Evolutionary conservation across 2,888 invertebrate species (phyloP).

Genomic region (Subacronicta megacephala): DNA sequence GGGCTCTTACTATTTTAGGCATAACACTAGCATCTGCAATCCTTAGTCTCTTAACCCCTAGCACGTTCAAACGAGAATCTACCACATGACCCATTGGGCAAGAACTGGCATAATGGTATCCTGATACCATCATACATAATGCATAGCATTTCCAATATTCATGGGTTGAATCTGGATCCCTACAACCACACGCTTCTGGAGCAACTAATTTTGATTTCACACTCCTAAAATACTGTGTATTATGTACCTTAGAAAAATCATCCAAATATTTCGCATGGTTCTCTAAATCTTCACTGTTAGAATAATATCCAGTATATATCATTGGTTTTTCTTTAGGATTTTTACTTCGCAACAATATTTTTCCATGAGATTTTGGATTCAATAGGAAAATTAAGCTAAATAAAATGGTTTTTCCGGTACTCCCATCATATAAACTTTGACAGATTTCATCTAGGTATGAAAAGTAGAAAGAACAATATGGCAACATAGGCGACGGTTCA

Average conservation of each 20-base stretch:
- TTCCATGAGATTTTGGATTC: conserved; percentile 85
- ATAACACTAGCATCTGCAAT: conserved; percentile 94
- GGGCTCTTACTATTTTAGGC: conserved; percentile 91
- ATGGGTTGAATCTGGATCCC: conserved; percentile 8
- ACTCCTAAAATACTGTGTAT: conserved; percentile 75
- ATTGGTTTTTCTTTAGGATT: conserved; percentile 88
- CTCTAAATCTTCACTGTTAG: conserved; percentile 84
- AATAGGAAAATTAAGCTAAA: conserved; percentile 52
- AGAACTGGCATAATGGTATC: conserved; percentile 92
- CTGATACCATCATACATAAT: conserved; percentile 90
- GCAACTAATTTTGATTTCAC: conserved; percentile 64
- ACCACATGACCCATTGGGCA: conserved; percentile 94
- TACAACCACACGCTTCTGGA: conserved; percentile 48
- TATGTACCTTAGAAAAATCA: conserved; percentile 65
- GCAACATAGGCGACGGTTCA: conserved; percentile 30
- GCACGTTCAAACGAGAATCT: conserved; percentile 90
- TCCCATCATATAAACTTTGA: conserved; percentile 43
- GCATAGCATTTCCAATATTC: conserved; percentile 91
- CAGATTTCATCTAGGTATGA: conserved; percentile 55
- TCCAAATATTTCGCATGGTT: conserved; percentile 74
- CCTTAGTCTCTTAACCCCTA: conserved; percentile 90
- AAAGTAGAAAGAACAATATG: conserved; percentile 51
- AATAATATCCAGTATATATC: conserved; percentile 90
- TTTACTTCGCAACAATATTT: conserved; percentile 83
- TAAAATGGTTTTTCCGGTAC: conserved; percentile 44